Evolutionary conservation across 2,797 vertebrate genomes (phyloP).

Genomic region (Champsocephalus esox): DNA sequence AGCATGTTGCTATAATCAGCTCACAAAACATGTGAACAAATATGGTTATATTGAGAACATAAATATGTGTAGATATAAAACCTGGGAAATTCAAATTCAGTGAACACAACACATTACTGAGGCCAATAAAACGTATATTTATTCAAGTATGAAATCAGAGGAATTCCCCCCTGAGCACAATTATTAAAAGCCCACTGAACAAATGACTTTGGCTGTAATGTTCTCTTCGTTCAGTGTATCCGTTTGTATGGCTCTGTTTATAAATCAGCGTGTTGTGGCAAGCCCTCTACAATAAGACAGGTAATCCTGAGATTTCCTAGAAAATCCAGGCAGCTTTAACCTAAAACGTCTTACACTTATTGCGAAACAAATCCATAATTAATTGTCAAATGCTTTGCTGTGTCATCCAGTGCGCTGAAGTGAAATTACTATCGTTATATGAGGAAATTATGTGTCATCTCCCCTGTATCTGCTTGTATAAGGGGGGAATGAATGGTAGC

Average conservation of each 20-base stretch:
- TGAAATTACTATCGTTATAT: conserved; percentile 58
- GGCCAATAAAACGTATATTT: conserved; percentile 33
- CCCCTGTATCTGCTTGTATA: conserved; percentile 25
- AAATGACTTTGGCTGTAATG: conserved; percentile 42
- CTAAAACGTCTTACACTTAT: conserved; percentile 9
- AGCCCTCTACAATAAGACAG: conserved; percentile 43
- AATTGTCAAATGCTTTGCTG: conserved; percentile 37
- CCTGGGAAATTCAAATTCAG: conserved; percentile 46
- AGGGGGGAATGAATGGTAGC: conserved; percentile 32
- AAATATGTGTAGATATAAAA: conserved; percentile 48
- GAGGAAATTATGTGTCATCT: conserved; percentile 63
- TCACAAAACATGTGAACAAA: background rate
- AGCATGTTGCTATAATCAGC: background rate
- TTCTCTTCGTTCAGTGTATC: conserved; percentile 35
- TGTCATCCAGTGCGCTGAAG: conserved; percentile 32
- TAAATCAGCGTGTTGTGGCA: conserved; percentile 39
- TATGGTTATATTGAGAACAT: conserved; percentile 36
- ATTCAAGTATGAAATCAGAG: conserved; percentile 37
- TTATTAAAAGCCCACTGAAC: conserved; percentile 45
- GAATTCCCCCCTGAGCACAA: conserved; percentile 48
- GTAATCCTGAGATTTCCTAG: conserved; percentile 65
- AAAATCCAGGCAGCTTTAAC: conserved; percentile 37
- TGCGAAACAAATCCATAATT: conserved; percentile 29
- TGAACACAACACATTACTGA: conserved; percentile 36
- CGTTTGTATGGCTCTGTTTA: conserved; percentile 40